These are phyloP conservation scores for Oreochromis aureus DNA, from an alignment of 2,113 vertebrate genomes.

Conservation along the genomic window DNA sequence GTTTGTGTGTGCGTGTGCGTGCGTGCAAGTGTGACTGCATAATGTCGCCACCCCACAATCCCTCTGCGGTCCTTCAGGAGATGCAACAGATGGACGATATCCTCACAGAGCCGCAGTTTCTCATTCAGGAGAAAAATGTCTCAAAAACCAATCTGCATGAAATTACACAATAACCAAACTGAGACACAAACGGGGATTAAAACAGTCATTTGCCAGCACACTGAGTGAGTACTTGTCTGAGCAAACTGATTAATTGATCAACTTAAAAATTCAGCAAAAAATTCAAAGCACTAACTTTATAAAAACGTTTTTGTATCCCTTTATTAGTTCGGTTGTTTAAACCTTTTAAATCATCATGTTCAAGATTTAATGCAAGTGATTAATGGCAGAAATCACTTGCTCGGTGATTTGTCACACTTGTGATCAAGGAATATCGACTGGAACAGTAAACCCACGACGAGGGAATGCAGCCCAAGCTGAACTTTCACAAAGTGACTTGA, in stretches of 20 bases:
- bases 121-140: conserved; percentile 39
- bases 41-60: background rate
- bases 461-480: background rate
- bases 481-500: background rate
- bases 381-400: background rate
- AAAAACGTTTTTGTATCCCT: background rate
- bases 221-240: background rate
- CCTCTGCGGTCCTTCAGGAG: conserved; percentile 30
- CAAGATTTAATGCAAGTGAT: background rate
- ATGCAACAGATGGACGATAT: conserved; percentile 72
- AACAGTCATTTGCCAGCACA: background rate
- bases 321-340: background rate
- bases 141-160: conserved; percentile 17
- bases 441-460: background rate
- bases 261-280: background rate
- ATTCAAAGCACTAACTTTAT: background rate
- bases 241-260: background rate
- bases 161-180: background rate
- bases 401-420: background rate
- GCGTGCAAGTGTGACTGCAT: background rate
- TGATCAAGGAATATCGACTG: background rate
- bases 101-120: conserved; percentile 56
- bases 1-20: background rate
- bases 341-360: background rate
- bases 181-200: background rate